phyloP scores from a whole-genome alignment of 2,888 invertebrate genomes.

The Epinotia brunnichana region DNA sequence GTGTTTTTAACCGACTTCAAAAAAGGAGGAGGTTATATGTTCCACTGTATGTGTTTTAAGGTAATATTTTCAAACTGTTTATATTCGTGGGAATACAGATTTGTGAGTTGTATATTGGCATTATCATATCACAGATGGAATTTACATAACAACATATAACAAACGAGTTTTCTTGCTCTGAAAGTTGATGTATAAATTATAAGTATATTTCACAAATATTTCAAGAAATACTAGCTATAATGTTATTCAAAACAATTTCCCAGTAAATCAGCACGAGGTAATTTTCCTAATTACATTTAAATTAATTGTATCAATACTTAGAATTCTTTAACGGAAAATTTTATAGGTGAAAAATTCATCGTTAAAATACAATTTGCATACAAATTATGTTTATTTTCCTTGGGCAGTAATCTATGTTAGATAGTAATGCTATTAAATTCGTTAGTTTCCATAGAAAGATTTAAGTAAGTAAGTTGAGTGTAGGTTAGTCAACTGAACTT shows the following conservation, averaged over 20 bases:
- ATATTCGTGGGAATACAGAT: background rate
- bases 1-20: too few species aligned
- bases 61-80: background rate
- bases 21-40: too few species aligned
- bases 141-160: background rate
- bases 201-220: background rate
- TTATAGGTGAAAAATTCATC: slow-evolving; percentile 1
- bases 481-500: too few species aligned
- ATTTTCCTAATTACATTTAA: background rate
- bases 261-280: background rate
- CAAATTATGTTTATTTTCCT: slow-evolving; percentile 5
- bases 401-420: background rate
- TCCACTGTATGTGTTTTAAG: background rate
- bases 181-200: background rate
- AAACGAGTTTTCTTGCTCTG: background rate
- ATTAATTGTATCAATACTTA: slow-evolving; percentile 1
- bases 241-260: background rate
- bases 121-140: background rate
- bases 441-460: slow-evolving; percentile 4
- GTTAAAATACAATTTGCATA: slow-evolving; percentile 23
- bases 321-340: slow-evolving; percentile 13
- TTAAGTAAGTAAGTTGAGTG: background rate
- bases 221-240: too few species aligned
- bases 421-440: background rate
- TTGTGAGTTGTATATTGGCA: too few species aligned